phyloP scores from a whole-genome alignment of 2,888 invertebrate species.

The Rhaphigaster nebulosa region DNA sequence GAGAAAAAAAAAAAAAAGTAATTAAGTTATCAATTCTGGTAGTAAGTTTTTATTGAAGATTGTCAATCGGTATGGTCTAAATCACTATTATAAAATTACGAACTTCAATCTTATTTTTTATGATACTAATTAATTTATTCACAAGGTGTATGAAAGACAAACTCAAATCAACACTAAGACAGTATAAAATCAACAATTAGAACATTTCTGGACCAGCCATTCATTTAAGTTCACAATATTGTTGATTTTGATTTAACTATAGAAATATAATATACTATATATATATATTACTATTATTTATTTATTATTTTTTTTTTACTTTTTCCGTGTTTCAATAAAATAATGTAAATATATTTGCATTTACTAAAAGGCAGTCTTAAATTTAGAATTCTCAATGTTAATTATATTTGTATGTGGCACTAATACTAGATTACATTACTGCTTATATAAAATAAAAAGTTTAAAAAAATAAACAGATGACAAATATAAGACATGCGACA shows the following conservation, averaged over 20 bases:
- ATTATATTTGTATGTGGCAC: neutral
- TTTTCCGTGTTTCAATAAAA: neutral
- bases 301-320: neutral
- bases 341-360: conserved; percentile 14
- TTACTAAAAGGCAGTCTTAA: conserved; percentile 40
- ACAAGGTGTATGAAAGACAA: neutral
- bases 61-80: conserved; percentile 5
- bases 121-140: neutral
- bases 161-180: neutral
- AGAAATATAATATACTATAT: neutral
- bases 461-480: neutral
- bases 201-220: conserved; percentile 42
- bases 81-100: conserved; percentile 12
- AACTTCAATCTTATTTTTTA: conserved; percentile 7
- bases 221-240: conserved; percentile 3
- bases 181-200: conserved; percentile 27
- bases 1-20: neutral
- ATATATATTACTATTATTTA: neutral
- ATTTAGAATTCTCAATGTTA: conserved; percentile 25
- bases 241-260: neutral
- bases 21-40: neutral
- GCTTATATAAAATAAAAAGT: neutral
- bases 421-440: neutral
- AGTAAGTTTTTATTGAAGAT: neutral
- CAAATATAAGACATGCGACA: neutral